phyloP scores from a whole-genome alignment of 2,888 invertebrate species.

The Capitulum mitella region DNA sequence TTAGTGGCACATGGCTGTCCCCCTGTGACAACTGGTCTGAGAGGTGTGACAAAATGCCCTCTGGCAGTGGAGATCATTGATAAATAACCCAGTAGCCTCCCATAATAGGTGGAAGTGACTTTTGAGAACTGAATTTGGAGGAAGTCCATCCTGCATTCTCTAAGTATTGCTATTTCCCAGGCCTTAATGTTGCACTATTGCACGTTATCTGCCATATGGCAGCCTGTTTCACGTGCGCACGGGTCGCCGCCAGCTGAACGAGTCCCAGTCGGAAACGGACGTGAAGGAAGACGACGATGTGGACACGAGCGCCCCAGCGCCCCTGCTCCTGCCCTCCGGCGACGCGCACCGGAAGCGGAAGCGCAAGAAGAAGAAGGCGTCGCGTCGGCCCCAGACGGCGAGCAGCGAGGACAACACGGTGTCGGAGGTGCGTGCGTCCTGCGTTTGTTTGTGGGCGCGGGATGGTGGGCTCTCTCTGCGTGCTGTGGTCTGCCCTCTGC shows the following conservation, averaged over 20 bases:
- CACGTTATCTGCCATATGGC: too few species aligned
- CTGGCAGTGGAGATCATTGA: too few species aligned
- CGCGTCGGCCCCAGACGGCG: slow-evolving; percentile 29
- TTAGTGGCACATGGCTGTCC: too few species aligned
- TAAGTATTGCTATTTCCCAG: too few species aligned
- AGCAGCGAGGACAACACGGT: slow-evolving; percentile 37
- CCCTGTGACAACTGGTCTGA: too few species aligned
- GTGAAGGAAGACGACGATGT: slow-evolving; percentile 57
- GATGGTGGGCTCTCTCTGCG: neutral
- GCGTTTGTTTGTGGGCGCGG: neutral
- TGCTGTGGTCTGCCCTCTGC: neutral
- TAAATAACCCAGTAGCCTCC: too few species aligned
- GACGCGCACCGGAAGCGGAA: slow-evolving; percentile 51
- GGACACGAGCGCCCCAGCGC: neutral
- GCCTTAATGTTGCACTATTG: too few species aligned
- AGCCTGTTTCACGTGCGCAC: too few species aligned
- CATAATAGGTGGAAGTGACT: too few species aligned
- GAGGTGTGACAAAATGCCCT: too few species aligned
- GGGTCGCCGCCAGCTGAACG: slow-evolving; percentile 61
- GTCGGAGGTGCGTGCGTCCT: neutral
- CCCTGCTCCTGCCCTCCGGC: neutral
- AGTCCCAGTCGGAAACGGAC: slow-evolving; percentile 60
- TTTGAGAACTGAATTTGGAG: too few species aligned
- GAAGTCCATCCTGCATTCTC: too few species aligned
- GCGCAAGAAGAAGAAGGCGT: slow-evolving; percentile 47